Evolutionary conservation across 2,888 invertebrate genomes (phyloP), one percentile per base, ranked within the genome.

Genomic region (Lithophane socia): DNA sequence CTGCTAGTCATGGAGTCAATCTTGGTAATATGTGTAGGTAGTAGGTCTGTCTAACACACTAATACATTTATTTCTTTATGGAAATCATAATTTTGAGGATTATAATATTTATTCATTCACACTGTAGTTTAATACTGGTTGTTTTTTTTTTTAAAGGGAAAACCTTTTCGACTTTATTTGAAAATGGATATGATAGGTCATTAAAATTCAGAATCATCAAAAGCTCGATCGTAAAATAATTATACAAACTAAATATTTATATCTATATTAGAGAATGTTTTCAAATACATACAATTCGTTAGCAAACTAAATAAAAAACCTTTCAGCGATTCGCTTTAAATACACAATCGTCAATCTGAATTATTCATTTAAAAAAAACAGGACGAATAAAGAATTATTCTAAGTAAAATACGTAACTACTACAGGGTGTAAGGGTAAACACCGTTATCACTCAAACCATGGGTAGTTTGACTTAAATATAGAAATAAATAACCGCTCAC

Each of bases 1-100:
- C 63, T 84, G 42, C 21, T 70, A 77, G 65, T 69, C 49, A 29
- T 24, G 29, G 13, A n/a, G 60, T 61, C 12, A 42, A 16, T 68
- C 18, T 70, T 12, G 9, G 8, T 10, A 16, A n/a, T 18, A 2
- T 66, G 18, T 64, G 13, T 58, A 29, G 8, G 7, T 54, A 24
- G 9, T 72, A 24, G 9, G 1, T 44, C 37, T 44, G 21, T 29
- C 3, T 42, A 52, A 16, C 13, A 47, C 18, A 37, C n/a, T n/a
- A 29, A 18, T 24, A 67, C 3, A 12, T 60, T 60, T 60, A 16
- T n/a, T 21, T 54, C 21, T 54, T 54, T 21, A 54, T 54, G 21
- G 2, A 9, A 10, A n/a, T n/a, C 1, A n/a, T 56, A 56, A 2
- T 12, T n/a, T 56, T 1, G 12, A 4, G n/a, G 5, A 24, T 24